A percentile compares a stretch with the other conserved stretches of the same genome.
phyloP scores from a whole-genome alignment of 2,888 invertebrate species.

The Leptarthrus brevirostris region DNA sequence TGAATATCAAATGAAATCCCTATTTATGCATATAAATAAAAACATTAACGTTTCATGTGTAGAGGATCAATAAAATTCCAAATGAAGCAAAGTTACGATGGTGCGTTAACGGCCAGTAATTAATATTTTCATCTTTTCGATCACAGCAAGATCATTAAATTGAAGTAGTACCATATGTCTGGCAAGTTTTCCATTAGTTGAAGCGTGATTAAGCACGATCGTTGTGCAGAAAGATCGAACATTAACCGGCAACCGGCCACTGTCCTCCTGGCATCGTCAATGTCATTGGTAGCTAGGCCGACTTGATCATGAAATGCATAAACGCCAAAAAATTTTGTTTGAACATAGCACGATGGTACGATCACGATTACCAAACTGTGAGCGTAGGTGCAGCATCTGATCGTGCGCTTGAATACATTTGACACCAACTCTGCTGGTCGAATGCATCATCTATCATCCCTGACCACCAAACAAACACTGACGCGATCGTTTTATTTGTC shows the following conservation, averaged over 20 bases:
- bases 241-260: constrained; percentile 15
- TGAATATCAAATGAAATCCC: too few relatives aligned
- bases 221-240: not conserved
- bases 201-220: constrained; percentile 28
- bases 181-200: constrained; percentile 11
- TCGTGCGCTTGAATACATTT: not conserved
- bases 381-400: constrained; percentile 30
- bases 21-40: too few relatives aligned
- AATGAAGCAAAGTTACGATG: not conserved
- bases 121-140: constrained; percentile 32
- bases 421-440: not conserved
- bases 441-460: not conserved
- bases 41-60: too few relatives aligned
- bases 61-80: too few relatives aligned
- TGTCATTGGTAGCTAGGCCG: constrained; percentile 17
- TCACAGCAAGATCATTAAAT: constrained; percentile 8
- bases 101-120: constrained; percentile 11
- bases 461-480: not conserved
- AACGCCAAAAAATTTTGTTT: constrained; percentile 16
- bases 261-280: constrained; percentile 36
- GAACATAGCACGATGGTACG: not conserved
- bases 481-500: not conserved
- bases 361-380: not conserved
- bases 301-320: constrained; percentile 1
- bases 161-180: constrained; percentile 11